Conservation (phyloP, 1,140 invertebrate species). For the Hyposmocoma kahamanoa region DNA sequence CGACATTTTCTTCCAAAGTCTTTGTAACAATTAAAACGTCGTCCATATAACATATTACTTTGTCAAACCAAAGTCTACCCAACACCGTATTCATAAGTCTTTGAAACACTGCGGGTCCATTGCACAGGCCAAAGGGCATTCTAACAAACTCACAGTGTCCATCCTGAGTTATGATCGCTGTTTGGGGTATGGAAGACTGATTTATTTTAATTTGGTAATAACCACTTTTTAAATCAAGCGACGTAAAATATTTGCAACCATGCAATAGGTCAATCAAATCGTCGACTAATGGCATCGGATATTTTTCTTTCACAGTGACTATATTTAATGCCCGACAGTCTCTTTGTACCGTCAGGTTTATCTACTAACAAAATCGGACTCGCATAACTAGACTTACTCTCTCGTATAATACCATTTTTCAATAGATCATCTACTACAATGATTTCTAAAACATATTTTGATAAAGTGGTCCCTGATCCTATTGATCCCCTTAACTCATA, state of each 20-base stretch:
- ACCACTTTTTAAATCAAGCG: neutral
- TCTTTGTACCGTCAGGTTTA: slow-evolving; percentile 13
- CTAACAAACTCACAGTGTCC: slow-evolving; percentile 32
- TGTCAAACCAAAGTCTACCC: slow-evolving; percentile 4
- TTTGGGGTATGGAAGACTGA: slow-evolving; percentile 3
- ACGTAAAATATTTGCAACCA: neutral
- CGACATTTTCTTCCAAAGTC: slow-evolving; percentile 14
- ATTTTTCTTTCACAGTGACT: neutral
- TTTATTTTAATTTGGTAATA: neutral
- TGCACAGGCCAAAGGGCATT: slow-evolving; percentile 22
- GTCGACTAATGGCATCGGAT: neutral
- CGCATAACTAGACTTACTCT: slow-evolving; percentile 6
- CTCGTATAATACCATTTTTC: slow-evolving; percentile 11
- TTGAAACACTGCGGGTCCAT: slow-evolving; percentile 12
- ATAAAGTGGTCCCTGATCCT: neutral
- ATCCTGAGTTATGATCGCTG: slow-evolving; percentile 27
- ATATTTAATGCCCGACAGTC: neutral
- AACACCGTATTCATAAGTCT: slow-evolving; percentile 10
- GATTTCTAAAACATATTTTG: neutral
- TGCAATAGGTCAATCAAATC: neutral
- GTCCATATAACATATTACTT: slow-evolving; percentile 19
- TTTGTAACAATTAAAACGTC: slow-evolving; percentile 21
- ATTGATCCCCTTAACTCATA: neutral
- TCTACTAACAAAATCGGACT: slow-evolving; percentile 21
- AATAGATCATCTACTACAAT: slow-evolving; percentile 14